Percentiles rank a stretch among this genome's conserved stretches.
Evolutionary conservation across 2,888 invertebrate species (phyloP).

Genomic region (Pseudolycoriella hygida): DNA sequence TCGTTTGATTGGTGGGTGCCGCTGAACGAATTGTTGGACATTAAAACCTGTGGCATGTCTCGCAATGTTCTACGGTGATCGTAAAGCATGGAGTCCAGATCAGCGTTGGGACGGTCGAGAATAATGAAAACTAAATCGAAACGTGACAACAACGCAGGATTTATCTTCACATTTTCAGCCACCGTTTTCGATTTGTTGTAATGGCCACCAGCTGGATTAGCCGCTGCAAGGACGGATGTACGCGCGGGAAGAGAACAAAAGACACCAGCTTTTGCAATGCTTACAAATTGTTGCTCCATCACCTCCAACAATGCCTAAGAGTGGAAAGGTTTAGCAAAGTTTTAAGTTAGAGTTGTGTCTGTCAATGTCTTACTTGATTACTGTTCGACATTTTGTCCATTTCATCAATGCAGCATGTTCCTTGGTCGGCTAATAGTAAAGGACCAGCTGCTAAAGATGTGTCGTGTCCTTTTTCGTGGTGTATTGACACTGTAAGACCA

Average conservation of each 20-base stretch:
- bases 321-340: background rate
- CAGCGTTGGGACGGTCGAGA: constrained; percentile 65
- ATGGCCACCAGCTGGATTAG: constrained; percentile 78
- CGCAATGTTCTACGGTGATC: constrained; percentile 65
- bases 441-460: constrained; percentile 79
- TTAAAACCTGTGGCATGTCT: constrained; percentile 28
- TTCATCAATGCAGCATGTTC: constrained; percentile 88
- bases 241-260: constrained; percentile 66
- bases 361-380: constrained; percentile 37
- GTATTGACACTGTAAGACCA: constrained; percentile 61
- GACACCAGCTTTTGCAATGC: constrained; percentile 79
- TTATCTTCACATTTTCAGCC: constrained; percentile 74
- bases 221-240: constrained; percentile 77
- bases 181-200: constrained; percentile 79
- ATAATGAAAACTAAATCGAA: constrained; percentile 88
- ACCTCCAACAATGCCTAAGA: constrained; percentile 61
- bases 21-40: constrained; percentile 6
- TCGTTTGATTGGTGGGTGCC: background rate
- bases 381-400: constrained; percentile 79
- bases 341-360: background rate
- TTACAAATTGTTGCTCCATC: constrained; percentile 86
- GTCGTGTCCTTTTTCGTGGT: constrained; percentile 55
- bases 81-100: constrained; percentile 20
- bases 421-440: constrained; percentile 57
- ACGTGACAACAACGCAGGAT: constrained; percentile 68